Conservation (phyloP, 2,797 vertebrate genomes). For the Eremophila alpestris region DNA sequence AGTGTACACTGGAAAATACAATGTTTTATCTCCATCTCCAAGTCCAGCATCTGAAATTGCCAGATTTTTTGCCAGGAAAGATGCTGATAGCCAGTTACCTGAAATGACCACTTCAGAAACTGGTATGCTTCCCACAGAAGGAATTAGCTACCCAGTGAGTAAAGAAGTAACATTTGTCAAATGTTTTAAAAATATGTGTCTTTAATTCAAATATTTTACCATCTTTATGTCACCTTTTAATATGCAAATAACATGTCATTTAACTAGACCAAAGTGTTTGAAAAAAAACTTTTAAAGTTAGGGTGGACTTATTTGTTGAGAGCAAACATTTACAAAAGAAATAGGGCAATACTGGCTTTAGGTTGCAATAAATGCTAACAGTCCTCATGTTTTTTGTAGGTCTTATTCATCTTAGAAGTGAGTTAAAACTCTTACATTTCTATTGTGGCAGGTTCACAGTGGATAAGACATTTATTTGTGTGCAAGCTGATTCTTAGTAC, state of each 20-base stretch:
- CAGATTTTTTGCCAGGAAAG: background rate
- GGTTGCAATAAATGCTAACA: background rate
- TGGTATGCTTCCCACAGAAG: background rate
- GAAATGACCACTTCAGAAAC: background rate
- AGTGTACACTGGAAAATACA: constrained; percentile 66
- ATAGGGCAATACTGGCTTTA: background rate
- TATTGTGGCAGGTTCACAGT: background rate
- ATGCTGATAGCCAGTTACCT: background rate
- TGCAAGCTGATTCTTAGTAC: background rate
- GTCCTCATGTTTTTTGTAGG: background rate
- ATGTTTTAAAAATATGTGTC: background rate
- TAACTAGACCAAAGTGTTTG: background rate
- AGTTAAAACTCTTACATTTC: background rate
- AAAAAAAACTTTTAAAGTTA: background rate
- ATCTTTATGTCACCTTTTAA: background rate
- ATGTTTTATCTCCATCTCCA: constrained; percentile 57
- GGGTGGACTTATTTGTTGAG: background rate
- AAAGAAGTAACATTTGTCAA: background rate
- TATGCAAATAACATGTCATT: background rate
- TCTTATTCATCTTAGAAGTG: background rate
- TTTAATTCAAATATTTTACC: background rate
- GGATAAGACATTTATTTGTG: background rate
- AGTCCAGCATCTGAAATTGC: constrained; percentile 55
- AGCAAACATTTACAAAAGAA: background rate
- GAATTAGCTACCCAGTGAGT: constrained; percentile 43